Base-by-base conservation (phyloP, 2,888 invertebrate species). In the Amphipoea oculea region DNA sequence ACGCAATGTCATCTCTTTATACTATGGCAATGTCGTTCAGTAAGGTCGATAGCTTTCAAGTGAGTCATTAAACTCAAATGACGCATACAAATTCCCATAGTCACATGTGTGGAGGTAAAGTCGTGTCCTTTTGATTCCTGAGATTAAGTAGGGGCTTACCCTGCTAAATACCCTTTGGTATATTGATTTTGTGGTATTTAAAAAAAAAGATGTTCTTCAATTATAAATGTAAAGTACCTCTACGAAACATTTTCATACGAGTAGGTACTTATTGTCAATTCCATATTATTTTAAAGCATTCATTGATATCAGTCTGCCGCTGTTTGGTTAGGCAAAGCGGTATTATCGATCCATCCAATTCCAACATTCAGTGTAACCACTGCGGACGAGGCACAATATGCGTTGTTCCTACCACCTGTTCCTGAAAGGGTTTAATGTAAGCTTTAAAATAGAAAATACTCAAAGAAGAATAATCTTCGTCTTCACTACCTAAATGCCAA, bases 11-110 rank as follows among this genome's bases (percentile, higher is more conserved):
- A n/a, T n/a, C n/a, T n/a, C n/a, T n/a, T n/a, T n/a, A n/a, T n/a
- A n/a, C n/a, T n/a, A n/a, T n/a, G n/a, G 9, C 54, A 66, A 76
- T 71, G 51, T 84, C 77, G 74, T 84, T 76, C 69, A 66, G 74
- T 81, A 81, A 84, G 85, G 85, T 81, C 78, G 73, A 81, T 81
- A 85, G 71, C 82, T 78, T 85, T 76, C 23, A 54, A 71, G 40
- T 78, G 84, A 85, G 63, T 78, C 82, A 85, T 82, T 78, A 76
- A 85, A 84, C 45, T 73, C 60, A 73, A 69, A 76, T 85, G 82
- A 85, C 85, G 78, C 85, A 85, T 82, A 72, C 36, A 76, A 82
- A 82, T 85, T 76, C 82, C 78, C 85, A 76, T 79, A 63, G 67
- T 72, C 63, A 63, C 51, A 73, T 60, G 60, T 74, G 68, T 48